Evolutionary conservation across 2,797 vertebrate species (phyloP).

Genomic region (Acanthopagrus latus): DNA sequence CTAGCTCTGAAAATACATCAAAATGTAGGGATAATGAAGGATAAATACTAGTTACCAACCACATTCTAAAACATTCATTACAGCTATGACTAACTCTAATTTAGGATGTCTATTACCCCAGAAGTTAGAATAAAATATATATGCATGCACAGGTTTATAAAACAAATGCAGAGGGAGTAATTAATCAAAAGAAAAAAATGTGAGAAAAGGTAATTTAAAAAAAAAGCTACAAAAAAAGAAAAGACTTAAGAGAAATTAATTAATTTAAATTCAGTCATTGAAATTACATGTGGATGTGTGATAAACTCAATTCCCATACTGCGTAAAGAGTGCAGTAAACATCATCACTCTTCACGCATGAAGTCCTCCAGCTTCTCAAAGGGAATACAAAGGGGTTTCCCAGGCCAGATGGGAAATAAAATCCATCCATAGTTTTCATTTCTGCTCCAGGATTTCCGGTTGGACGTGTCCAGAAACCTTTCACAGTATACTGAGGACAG

Average conservation of each 20-base stretch:
- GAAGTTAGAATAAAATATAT: not conserved
- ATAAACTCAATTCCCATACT: not conserved
- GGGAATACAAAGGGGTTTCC: slow-evolving; percentile 37
- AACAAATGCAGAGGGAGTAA: not conserved
- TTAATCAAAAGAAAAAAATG: not conserved
- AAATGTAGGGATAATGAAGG: slow-evolving; percentile 5
- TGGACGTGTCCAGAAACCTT: slow-evolving; percentile 43
- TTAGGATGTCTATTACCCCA: not conserved
- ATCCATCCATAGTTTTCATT: slow-evolving; percentile 40
- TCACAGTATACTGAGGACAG: not conserved
- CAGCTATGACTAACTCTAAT: slow-evolving; percentile 8
- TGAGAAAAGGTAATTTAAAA: not conserved
- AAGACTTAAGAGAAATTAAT: not conserved
- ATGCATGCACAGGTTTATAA: not conserved
- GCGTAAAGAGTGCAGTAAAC: slow-evolving; percentile 8
- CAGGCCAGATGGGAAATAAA: slow-evolving; percentile 40
- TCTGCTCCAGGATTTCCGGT: slow-evolving; percentile 39
- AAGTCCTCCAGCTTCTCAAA: slow-evolving; percentile 22
- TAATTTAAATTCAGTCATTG: too few relatives aligned
- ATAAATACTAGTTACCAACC: slow-evolving; percentile 18
- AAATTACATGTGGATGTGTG: not conserved
- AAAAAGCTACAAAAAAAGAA: not conserved
- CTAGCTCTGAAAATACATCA: slow-evolving; percentile 19
- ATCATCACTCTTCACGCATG: slow-evolving; percentile 2
- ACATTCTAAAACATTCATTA: not conserved